Evolutionary conservation across 2,797 vertebrate genomes (phyloP), one percentile per base, ranked within the genome.

Genomic region (Pristis pectinata): DNA sequence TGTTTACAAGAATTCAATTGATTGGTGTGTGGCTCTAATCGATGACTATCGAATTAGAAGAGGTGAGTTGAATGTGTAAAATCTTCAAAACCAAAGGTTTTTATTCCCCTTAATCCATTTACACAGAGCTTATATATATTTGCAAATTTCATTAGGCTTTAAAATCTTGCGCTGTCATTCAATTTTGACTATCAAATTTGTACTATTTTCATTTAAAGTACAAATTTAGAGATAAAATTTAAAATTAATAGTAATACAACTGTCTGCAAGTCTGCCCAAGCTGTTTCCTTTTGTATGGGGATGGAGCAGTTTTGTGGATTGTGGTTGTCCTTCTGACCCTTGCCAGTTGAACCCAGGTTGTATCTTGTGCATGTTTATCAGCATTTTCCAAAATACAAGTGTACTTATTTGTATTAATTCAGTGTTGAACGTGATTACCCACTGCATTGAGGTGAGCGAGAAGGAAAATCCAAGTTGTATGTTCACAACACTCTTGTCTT

Each of bases 41-140:
- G 95, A 95, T 0, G 98, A 99, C 96, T 99, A 99, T 95, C 97
- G 97, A 44, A 97, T 99, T 91, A 96, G 98, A 95, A 95, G 98
- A 80, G 98, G 99, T 99, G 94, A 95, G 97, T 67, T 72, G 70
- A 72, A 72, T 24, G 70, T n/a, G n/a, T n/a, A n/a, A n/a, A n/a
- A n/a, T n/a, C n/a, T n/a, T n/a, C n/a, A n/a, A n/a, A n/a, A n/a
- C n/a, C n/a, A n/a, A n/a, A n/a, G n/a, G n/a, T n/a, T n/a, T n/a
- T n/a, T n/a, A n/a, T n/a, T n/a, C n/a, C n/a, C 34, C 30, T 37
- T 59, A 37, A 56, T 37, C 30, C 8, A 34, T n/a, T 34, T 76
- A 34, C 10, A 2, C 34, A 34, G 11, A 79, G 15, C 13, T 79
- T n/a, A 34, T 30, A 34, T 9, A 79, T 37, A 37, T 79, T 79